Base-by-base conservation (phyloP, 2,888 invertebrate species). In the Magallana nippona region DNA sequence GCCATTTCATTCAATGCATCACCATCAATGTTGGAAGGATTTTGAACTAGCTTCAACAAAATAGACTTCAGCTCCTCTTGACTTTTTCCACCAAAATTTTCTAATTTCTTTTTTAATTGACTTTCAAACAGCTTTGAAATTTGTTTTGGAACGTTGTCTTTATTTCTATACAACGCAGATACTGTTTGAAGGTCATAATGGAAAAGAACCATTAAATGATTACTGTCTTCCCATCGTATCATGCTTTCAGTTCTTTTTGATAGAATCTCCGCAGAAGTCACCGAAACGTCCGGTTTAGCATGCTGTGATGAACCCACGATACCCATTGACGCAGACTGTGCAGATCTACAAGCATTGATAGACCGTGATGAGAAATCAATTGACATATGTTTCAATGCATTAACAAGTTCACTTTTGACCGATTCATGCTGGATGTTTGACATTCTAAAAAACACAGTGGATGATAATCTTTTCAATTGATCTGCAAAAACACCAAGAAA, bases 201-300 rank as follows among this genome's bases (percentile, higher is more conserved):
- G 62, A 90, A 90, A 17, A 89, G 82, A 71, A 88, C 86, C 80
- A 90, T 86, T 10, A 90, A 55, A 82, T 90, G 90, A 71, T 89
- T 89, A 79, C 89, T 89, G 17, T 90, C 89, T 78, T 88, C 88
- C 90, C 90, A 90, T 80, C 87, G 80, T 15, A 91, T 89, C 91
- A 91, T 90, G 19, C 89, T 86, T 44, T 89, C 86, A 11, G 87
- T 84, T 71, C 86, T 82, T 1, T 84, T 57, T 22, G 85, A 83
- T 55, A 87, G 79, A 11, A 57, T 60, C 32, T 82, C 63, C 0
- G 22, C 63, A 27, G 10, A 63, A 22, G 63, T 22, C 27, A 63
- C 1, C 17, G 88, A 84, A 19, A 17, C 10, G 11, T 11, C 62
- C 10, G 22, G 19, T 22, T 63, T 22, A 11, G 87, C 27, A 79